Evolutionary conservation across 2,888 invertebrate species (phyloP).

Genomic region (Synergus umbraculus): DNA sequence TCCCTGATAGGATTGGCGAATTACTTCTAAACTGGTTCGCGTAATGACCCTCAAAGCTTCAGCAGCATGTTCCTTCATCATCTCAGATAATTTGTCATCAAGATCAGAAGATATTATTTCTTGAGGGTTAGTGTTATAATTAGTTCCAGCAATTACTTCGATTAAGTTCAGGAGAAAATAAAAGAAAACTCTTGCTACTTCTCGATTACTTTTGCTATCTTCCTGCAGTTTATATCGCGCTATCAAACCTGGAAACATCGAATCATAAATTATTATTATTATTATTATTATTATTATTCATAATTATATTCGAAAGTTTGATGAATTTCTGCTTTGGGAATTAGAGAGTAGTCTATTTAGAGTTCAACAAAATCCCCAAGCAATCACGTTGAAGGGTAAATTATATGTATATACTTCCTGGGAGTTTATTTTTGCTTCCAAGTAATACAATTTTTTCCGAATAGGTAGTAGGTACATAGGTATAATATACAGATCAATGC

Average conservation of each 20-base stretch:
- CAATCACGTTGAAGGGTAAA: background rate
- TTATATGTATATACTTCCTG: background rate
- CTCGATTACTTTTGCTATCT: background rate
- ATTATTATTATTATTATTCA: background rate
- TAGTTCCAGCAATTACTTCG: background rate
- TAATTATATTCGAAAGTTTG: background rate
- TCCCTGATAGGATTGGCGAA: conserved; percentile 36
- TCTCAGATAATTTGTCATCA: conserved; percentile 26
- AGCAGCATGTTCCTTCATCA: background rate
- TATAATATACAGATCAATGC: background rate
- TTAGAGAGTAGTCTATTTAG: background rate
- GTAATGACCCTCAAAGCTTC: background rate
- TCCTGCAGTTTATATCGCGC: background rate
- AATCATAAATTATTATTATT: background rate
- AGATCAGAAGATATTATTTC: background rate
- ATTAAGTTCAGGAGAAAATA: background rate
- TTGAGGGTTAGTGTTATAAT: background rate
- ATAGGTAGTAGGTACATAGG: background rate
- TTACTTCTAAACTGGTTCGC: conserved; percentile 28
- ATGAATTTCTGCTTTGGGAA: background rate
- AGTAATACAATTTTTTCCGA: background rate
- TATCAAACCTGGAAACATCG: background rate
- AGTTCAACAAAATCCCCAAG: background rate
- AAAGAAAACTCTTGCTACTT: background rate
- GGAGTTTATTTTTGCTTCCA: background rate